These are phyloP conservation scores for Cnemophilus loriae DNA, from an alignment of 2,113 vertebrate species.

Conservation along the genomic window DNA sequence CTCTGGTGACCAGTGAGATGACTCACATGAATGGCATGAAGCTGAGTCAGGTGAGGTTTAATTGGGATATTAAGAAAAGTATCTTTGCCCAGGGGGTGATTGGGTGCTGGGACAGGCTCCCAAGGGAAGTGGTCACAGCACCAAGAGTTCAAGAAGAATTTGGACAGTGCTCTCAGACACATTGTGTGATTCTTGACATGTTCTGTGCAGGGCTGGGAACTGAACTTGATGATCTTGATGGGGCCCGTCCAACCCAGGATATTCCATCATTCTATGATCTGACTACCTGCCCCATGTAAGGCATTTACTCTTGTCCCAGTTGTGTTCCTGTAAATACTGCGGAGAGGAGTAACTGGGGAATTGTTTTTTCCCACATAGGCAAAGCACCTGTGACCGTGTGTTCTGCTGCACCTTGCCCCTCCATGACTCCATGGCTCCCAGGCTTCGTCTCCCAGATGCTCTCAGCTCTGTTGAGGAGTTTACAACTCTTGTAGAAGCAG, in stretches of 20 bases:
- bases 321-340: neutral
- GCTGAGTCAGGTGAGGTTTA: neutral
- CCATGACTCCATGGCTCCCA: neutral
- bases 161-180: neutral
- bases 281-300: neutral
- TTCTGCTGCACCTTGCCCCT: neutral
- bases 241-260: neutral
- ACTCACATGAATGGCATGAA: neutral
- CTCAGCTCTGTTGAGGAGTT: neutral
- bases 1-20: neutral
- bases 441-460: neutral
- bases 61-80: neutral
- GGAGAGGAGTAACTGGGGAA: neutral
- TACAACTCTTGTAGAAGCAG: neutral
- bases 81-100: fast-evolving
- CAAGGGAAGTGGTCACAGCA: neutral
- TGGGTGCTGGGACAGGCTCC: neutral
- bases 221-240: neutral
- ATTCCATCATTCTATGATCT: neutral
- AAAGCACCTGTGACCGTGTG: neutral
- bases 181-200: neutral
- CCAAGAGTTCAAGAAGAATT: neutral
- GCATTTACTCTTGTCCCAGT: neutral
- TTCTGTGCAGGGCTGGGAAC: neutral
- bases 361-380: neutral